These are phyloP conservation scores for Vanessa tameamea DNA, from an alignment of 1,140 invertebrate species.

Conservation along the genomic window DNA sequence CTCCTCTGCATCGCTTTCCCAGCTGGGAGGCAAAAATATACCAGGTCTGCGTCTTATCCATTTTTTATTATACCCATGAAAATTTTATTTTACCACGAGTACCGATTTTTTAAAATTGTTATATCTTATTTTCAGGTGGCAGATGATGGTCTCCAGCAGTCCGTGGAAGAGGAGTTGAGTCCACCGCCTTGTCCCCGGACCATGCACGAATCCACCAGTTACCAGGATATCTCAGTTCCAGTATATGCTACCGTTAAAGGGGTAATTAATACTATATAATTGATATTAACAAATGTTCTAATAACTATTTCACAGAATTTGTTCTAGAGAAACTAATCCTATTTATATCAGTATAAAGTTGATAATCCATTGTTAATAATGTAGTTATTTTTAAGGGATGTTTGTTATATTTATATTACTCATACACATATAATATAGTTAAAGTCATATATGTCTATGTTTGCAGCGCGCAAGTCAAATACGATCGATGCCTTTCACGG, in stretches of 20 bases:
- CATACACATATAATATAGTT: too few species aligned
- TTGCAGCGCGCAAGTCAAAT: conserved; percentile 94
- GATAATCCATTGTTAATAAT: too few species aligned
- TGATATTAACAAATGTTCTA: background rate
- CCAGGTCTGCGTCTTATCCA: conserved; percentile 73
- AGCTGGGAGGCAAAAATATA: conserved; percentile 98
- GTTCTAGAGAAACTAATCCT: too few species aligned
- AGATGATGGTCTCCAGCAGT: conserved; percentile 88
- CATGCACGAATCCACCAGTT: conserved; percentile 82
- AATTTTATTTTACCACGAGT: too few species aligned
- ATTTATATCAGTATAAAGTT: too few species aligned
- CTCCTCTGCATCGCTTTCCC: conserved; percentile 93
- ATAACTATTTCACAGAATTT: background rate
- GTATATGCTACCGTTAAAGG: conserved; percentile 98
- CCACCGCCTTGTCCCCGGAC: conserved; percentile 69
- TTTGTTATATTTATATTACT: too few species aligned
- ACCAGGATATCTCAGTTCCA: conserved; percentile 93
- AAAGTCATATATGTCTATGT: background rate
- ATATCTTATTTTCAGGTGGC: conserved; percentile 83
- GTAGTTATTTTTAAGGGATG: too few species aligned
- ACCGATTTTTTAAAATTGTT: background rate
- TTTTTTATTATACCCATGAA: too few species aligned
- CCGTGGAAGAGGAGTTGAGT: conserved; percentile 74
- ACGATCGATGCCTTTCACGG: conserved; percentile 95
- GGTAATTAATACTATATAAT: conserved; percentile 82